Evolutionary conservation across 2,888 invertebrate species (phyloP).

Genomic region (Apodemia zela): DNA sequence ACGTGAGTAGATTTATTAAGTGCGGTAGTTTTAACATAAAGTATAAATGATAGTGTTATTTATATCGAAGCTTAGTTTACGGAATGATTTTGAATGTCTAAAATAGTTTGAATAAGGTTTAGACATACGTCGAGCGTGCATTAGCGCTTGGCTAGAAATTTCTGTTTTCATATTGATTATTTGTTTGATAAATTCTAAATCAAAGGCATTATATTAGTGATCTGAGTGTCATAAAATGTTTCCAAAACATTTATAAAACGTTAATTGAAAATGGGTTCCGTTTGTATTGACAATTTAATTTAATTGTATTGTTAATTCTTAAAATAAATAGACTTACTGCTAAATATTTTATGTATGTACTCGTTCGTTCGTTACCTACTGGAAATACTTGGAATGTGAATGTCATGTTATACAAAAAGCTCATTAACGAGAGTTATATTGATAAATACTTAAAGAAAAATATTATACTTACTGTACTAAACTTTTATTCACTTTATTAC

Average conservation of each 20-base stretch:
- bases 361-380: too few species aligned
- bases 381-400: too few species aligned
- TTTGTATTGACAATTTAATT: too few species aligned
- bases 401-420: too few species aligned
- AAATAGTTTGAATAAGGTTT: constrained; percentile 66
- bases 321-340: too few species aligned
- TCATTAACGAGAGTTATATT: too few species aligned
- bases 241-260: not conserved
- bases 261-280: too few species aligned
- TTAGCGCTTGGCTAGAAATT: constrained; percentile 63
- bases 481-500: too few species aligned
- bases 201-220: not conserved
- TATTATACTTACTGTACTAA: too few species aligned
- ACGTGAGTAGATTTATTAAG: constrained; percentile 68
- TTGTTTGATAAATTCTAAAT: constrained; percentile 5
- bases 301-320: too few species aligned
- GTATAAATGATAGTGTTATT: constrained; percentile 74
- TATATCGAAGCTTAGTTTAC: constrained; percentile 76
- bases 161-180: constrained; percentile 4
- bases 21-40: constrained; percentile 69
- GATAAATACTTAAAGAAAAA: too few species aligned
- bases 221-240: not conserved
- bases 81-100: constrained; percentile 65
- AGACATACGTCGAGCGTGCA: constrained; percentile 57
- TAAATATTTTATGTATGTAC: too few species aligned